phyloP scores from a whole-genome alignment of 2,797 vertebrate genomes.

The Paguma larvata region DNA sequence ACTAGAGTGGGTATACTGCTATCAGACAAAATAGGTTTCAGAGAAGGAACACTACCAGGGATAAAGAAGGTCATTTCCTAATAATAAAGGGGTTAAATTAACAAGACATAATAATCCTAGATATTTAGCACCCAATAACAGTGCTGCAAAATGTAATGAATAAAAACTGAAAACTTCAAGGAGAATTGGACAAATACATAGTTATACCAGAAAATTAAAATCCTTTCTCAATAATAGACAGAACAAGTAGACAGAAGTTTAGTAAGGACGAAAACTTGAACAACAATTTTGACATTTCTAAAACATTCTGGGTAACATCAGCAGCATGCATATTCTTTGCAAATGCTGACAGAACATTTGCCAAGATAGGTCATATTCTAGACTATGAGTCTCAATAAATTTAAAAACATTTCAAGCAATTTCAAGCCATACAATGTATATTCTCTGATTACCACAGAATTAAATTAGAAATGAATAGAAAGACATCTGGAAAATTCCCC shows the following conservation, averaged over 20 bases:
- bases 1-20: neutral
- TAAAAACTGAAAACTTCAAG: neutral
- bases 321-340: neutral
- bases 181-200: neutral
- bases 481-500: neutral
- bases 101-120: neutral
- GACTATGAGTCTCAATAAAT: neutral
- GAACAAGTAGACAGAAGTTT: neutral
- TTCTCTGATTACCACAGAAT: neutral
- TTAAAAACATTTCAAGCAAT: neutral
- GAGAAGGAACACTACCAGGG: neutral
- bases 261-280: neutral
- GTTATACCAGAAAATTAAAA: neutral
- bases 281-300: neutral
- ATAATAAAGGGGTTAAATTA: conserved; percentile 21
- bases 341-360: neutral
- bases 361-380: neutral
- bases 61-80: neutral
- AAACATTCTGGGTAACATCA: neutral
- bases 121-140: neutral
- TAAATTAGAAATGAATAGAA: conserved; percentile 6
- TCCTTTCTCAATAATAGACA: neutral
- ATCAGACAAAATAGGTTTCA: neutral
- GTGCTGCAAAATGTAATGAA: neutral
- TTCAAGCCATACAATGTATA: neutral